phyloP scores from a whole-genome alignment of 2,797 vertebrate species.

The Chromis chromis region DNA sequence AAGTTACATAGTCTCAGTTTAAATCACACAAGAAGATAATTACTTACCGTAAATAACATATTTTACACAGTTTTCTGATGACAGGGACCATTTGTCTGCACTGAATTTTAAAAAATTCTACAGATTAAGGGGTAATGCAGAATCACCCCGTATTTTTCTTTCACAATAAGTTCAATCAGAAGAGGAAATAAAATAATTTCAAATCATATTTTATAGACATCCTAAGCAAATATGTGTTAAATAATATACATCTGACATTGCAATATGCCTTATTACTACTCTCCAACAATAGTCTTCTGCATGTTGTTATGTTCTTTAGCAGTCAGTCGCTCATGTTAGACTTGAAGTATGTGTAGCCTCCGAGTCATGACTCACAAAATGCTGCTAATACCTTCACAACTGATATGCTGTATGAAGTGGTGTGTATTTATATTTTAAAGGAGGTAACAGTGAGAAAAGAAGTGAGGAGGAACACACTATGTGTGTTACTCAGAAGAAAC shows the following conservation, averaged over 20 bases:
- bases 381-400: constrained; percentile 55
- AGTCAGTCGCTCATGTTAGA: constrained; percentile 19
- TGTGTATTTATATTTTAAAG: constrained; percentile 46
- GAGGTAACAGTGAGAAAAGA: constrained; percentile 16
- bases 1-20: constrained; percentile 47
- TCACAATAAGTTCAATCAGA: constrained; percentile 14
- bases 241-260: constrained; percentile 13
- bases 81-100: constrained; percentile 76
- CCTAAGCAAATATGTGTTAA: neutral
- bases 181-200: constrained; percentile 13
- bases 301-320: constrained; percentile 12
- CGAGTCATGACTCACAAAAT: constrained; percentile 53
- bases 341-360: constrained; percentile 36
- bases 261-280: constrained; percentile 2
- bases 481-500: constrained; percentile 56
- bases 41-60: neutral
- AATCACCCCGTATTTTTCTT: constrained; percentile 3
- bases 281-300: neutral
- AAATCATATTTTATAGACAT: constrained; percentile 11
- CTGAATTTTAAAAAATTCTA: constrained; percentile 24
- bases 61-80: constrained; percentile 33
- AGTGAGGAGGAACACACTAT: constrained; percentile 38
- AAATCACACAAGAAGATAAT: constrained; percentile 5
- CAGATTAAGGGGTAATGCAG: constrained; percentile 7
- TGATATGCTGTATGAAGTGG: constrained; percentile 36